Evolutionary conservation across 2,888 invertebrate species (phyloP), one percentile per base, ranked within the genome.

Genomic region (Silvanus unidentatus): DNA sequence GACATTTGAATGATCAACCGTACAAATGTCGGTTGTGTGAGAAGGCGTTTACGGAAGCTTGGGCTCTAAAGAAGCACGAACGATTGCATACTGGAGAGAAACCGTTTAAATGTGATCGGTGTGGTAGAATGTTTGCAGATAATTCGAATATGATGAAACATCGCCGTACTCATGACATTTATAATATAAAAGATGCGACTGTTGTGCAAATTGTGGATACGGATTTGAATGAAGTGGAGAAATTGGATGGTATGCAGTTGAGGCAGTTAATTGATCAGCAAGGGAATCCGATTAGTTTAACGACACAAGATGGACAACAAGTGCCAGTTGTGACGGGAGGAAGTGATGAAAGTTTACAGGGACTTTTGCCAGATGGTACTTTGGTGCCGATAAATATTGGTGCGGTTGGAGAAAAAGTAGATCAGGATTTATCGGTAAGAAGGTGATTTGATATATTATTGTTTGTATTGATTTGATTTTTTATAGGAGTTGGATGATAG

Each of bases 61-160:
- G 79, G 79, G 78, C 81, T 40, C 72, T 83, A 32, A 77, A 77
- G 48, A 80, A 82, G 64, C 85, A 86, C 68, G 66, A 75, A 59
- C 75, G 84, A 13, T 60, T 78, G 2, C 85, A 85, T 63, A 79
- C 81, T 1, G 81, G 80, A 29, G 82, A 83, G 63, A 80, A 81
- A 42, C 86, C 88, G 1, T 86, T 81, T 62, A 73, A 76, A 1
- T 88, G 89, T 62, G 77, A 82, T 34, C 73, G 81, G 51, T 88
- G 88, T 60, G 78, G 79, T 16, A 80, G 85, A 56, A 77, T 81
- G 32, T 88, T 90, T 71, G 82, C 86, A 0, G 87, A 88, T 71
- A 78, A 81, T 55, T 86, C 86, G 27, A 88, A 88, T 72, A 76
- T 87, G 45, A 79, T 78, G 11, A 84, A 83, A 61, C 84, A 86